Conservation (phyloP, 2,888 invertebrate species). For the Acanthosoma haemorrhoidale region DNA sequence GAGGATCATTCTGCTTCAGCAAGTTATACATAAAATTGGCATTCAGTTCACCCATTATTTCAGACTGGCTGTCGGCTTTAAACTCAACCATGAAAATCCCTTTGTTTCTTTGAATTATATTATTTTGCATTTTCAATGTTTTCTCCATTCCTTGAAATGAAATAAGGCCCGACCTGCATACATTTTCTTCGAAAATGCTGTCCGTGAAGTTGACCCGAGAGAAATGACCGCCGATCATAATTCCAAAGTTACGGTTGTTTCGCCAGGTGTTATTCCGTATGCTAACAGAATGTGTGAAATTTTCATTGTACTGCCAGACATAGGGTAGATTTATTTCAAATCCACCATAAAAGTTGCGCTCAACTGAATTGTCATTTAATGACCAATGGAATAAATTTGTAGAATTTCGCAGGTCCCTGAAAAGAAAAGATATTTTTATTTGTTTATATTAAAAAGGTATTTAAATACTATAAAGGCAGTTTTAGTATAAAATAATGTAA, state of each 20-base stretch:
- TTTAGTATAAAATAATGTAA: background rate
- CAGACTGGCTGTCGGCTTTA: conserved; percentile 84
- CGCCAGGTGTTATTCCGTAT: conserved; percentile 83
- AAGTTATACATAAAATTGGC: conserved; percentile 75
- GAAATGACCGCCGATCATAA: conserved; percentile 89
- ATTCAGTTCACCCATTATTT: conserved; percentile 77
- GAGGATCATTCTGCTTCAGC: conserved; percentile 60
- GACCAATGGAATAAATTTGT: conserved; percentile 97
- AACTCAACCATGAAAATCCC: conserved; percentile 83
- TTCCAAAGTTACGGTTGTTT: conserved; percentile 76
- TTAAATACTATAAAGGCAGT: too few relatives aligned
- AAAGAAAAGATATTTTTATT: conserved; percentile 1
- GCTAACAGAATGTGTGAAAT: conserved; percentile 84
- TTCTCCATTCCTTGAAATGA: conserved; percentile 94
- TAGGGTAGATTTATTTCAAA: conserved; percentile 85
- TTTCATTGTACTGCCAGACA: conserved; percentile 92
- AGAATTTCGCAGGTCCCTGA: conserved; percentile 83
- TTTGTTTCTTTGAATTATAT: conserved; percentile 71
- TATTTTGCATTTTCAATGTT: conserved; percentile 74
- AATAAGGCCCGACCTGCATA: conserved; percentile 73
- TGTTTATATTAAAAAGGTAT: background rate
- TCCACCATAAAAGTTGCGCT: conserved; percentile 79
- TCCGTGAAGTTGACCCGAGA: conserved; percentile 80
- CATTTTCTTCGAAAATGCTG: conserved; percentile 78
- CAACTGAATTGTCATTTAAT: conserved; percentile 77